Evolutionary conservation across 1,140 invertebrate genomes (phyloP).

Genomic region (Zaprionus africanus): DNA sequence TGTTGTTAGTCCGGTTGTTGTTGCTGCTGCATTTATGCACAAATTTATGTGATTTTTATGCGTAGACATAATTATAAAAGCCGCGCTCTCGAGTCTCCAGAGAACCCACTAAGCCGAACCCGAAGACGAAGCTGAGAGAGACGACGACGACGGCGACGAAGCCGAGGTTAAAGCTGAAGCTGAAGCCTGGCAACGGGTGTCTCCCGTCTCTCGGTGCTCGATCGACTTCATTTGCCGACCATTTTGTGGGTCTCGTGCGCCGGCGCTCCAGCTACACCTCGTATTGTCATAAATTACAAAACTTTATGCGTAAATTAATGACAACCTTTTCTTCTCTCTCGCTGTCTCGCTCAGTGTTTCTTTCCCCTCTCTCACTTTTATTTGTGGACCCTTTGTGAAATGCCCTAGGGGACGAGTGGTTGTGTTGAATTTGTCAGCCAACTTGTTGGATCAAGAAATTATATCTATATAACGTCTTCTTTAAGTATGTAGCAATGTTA

Average conservation of each 20-base stretch:
- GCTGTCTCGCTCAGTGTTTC: constrained; percentile 30
- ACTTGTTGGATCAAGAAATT: not conserved
- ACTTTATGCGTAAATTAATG: constrained; percentile 84
- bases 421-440: not conserved
- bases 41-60: constrained; percentile 84
- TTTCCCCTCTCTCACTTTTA: constrained; percentile 38
- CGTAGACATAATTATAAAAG: constrained; percentile 84
- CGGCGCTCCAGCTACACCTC: constrained; percentile 81
- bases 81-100: constrained; percentile 43
- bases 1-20: constrained; percentile 14
- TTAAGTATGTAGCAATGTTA: not conserved
- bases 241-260: constrained; percentile 52
- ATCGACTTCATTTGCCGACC: constrained; percentile 60
- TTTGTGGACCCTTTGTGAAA: constrained; percentile 41
- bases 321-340: constrained; percentile 56
- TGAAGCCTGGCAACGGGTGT: not conserved
- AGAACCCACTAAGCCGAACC: constrained; percentile 35
- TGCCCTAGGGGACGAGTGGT: constrained; percentile 8
- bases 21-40: constrained; percentile 73
- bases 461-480: not conserved
- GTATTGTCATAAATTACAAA: constrained; percentile 83
- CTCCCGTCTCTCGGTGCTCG: constrained; percentile 20
- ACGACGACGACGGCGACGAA: constrained; percentile 10
- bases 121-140: constrained; percentile 11
- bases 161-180: not conserved